Evolutionary conservation across 2,888 invertebrate genomes (phyloP), one percentile per base, ranked within the genome.

Genomic region (Subacronicta megacephala): DNA sequence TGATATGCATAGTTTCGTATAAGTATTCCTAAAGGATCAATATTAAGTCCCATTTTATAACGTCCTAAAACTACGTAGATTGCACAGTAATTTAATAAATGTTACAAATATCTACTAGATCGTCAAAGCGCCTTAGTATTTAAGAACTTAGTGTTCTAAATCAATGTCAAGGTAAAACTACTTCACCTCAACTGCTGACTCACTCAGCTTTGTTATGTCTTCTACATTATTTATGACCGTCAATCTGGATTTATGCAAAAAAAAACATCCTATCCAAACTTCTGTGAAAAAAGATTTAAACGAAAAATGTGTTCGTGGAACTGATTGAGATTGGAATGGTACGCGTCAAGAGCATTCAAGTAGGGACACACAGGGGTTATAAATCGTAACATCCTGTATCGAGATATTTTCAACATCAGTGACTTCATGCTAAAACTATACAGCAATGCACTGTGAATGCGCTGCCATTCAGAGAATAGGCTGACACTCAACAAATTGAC

Each of bases 381-480:
- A 7, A 45, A 38, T 51, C 9, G 3, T 16, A 84, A 56, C 89
- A 83, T 44, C 77, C 87, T 89, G 87, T 86, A 82, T 66, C 29
- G 13, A 56, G 61, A 75, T 85, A 88, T 85, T 84, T 88, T 80
- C 80, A 82, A 83, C 83, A 84, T 83, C 68, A 83, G 81, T 90
- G 88, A 88, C 80, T 88, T 90, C 90, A 89, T 83, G 86, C 83
- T 86, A 85, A 88, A 89, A 87, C 86, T 86, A 89, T 87, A 89
- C 74, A 55, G 43, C 33, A 38, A 44, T 7, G 16, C 40, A 26
- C 45, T 37, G 55, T 59, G 45, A 55, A 53, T 62, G 68, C 61
- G 60, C 64, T 64, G 58, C 55, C 76, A 78, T 86, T 82, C 82
- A 81, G 70, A 77, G 83, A 82, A 85, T 78, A 77, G 73, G 57